Evolutionary conservation across 2,113 vertebrate genomes (phyloP).

Genomic region (Caracal caracal): DNA sequence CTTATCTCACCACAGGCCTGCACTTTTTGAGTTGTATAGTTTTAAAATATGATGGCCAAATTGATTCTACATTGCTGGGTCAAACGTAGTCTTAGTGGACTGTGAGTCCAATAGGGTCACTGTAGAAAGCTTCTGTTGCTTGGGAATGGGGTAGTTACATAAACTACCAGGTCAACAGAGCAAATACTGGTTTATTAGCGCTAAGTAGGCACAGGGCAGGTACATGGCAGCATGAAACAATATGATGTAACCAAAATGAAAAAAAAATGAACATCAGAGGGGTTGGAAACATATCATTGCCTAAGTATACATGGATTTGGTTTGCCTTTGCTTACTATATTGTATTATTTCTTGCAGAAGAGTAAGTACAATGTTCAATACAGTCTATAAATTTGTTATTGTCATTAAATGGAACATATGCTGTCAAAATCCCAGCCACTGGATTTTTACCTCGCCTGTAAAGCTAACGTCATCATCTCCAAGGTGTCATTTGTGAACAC

Average conservation of each 20-base stretch:
- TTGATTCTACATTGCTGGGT: background rate
- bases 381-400: background rate
- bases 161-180: background rate
- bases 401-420: background rate
- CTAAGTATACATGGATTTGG: background rate
- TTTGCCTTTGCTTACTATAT: background rate
- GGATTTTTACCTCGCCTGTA: background rate
- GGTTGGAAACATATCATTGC: background rate
- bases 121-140: background rate
- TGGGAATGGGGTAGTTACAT: background rate
- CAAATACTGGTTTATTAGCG: background rate
- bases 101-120: background rate
- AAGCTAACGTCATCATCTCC: background rate
- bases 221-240: background rate
- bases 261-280: background rate
- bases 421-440: conserved; percentile 35
- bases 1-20: background rate
- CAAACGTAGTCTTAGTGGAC: background rate
- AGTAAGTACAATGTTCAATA: background rate
- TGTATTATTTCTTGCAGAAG: background rate
- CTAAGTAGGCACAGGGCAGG: background rate
- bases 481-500: background rate
- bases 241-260: background rate
- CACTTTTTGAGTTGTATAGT: background rate
- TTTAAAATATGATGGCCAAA: background rate